Evolutionary conservation across 2,113 vertebrate genomes (phyloP).

Genomic region (Sisor rabdophorus): DNA sequence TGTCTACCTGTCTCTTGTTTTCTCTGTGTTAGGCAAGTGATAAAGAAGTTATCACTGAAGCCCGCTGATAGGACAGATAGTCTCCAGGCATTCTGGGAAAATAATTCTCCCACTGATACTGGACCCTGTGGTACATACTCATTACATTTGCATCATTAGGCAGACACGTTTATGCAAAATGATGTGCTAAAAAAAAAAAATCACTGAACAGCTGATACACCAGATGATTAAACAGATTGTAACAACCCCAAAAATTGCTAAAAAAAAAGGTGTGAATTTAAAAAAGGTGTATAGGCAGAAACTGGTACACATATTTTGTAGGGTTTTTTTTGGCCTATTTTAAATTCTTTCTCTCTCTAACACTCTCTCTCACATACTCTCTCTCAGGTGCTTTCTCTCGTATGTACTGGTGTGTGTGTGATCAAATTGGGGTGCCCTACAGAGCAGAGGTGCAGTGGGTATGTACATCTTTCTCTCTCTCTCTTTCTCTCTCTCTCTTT

Average conservation of each 20-base stretch:
- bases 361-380: conserved; percentile 39
- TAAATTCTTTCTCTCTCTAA: not conserved
- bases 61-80: conserved; percentile 77
- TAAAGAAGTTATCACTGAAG: conserved; percentile 86
- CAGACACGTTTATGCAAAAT: no score
- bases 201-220: no score
- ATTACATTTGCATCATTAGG: conserved; percentile 6
- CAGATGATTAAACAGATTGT: no score
- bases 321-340: no score
- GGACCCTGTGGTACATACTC: conserved; percentile 83
- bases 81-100: conserved; percentile 85
- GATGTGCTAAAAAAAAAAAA: no score
- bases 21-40: conserved; percentile 72
- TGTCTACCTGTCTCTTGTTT: not conserved
- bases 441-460: conserved; percentile 98
- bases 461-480: conserved; percentile 53
- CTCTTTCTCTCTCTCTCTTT: not conserved
- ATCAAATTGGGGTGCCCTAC: conserved; percentile 86
- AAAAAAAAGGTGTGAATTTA: no score
- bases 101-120: conserved; percentile 78
- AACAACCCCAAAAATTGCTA: no score
- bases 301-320: not conserved
- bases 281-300: no score
- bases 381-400: conserved; percentile 89
- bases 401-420: conserved; percentile 92